These are phyloP conservation scores for Siniperca obscura DNA, from an alignment of 2,797 vertebrate species.

Conservation along the genomic window DNA sequence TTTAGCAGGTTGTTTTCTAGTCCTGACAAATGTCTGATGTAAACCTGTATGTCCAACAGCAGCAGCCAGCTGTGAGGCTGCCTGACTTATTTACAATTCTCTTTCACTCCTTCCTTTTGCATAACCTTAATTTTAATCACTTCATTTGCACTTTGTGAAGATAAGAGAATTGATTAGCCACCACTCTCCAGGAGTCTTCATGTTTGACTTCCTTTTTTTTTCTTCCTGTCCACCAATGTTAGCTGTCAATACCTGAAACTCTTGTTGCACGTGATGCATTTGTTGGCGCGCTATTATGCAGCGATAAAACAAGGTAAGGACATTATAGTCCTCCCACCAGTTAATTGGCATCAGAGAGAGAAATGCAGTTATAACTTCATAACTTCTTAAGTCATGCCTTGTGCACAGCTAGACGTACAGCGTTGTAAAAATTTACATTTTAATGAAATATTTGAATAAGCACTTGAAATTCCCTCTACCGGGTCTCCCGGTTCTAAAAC, in stretches of 20 bases:
- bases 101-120: conserved; percentile 61
- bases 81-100: conserved; percentile 68
- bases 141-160: conserved; percentile 84
- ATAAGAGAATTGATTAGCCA: conserved; percentile 87
- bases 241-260: conserved; percentile 80
- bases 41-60: conserved; percentile 44
- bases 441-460: conserved; percentile 94
- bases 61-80: conserved; percentile 24
- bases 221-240: conserved; percentile 62
- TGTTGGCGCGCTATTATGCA: conserved; percentile 75
- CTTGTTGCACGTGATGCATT: conserved; percentile 80
- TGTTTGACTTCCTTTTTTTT: conserved; percentile 74
- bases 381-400: conserved; percentile 90
- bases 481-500: conserved; percentile 86
- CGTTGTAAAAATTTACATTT: conserved; percentile 90
- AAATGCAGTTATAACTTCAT: conserved; percentile 87
- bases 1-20: conserved; percentile 50
- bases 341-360: conserved; percentile 86
- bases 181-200: conserved; percentile 74
- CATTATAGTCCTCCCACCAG: conserved; percentile 75
- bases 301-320: conserved; percentile 87
- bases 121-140: conserved; percentile 80
- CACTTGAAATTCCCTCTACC: conserved; percentile 90
- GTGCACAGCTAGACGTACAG: conserved; percentile 87
- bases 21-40: conserved; percentile 63